Evolutionary conservation across 2,797 vertebrate species (phyloP), one percentile per base, ranked within the genome.

Genomic region (Silurus lanzhouensis): DNA sequence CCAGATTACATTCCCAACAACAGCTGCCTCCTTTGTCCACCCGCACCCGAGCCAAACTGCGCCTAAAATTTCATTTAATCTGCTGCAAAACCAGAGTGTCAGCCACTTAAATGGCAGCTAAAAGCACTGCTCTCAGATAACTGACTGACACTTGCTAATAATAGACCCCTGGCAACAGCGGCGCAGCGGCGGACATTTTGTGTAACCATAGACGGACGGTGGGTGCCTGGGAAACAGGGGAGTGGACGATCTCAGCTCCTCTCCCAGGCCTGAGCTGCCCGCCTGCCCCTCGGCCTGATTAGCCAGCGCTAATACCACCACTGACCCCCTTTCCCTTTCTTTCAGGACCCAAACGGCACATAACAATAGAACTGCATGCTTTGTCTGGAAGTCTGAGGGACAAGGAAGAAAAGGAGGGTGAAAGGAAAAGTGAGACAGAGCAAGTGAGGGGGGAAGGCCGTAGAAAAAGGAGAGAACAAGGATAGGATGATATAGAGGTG

Each of bases 41-140:
- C 89, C 88, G 91, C 92, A 91, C 87, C 81, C 92, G 93, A 95
- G 94, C 92, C 95, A 95, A 95, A 94, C 91, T 91, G 88, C 88
- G 91, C 91, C 95, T 95, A 95, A 95, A 96, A 95, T 95, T 95
- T 96, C 94, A 96, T 95, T 95, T 94, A 95, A 95, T 94, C 94
- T 95, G 92, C 92, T 91, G 90, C 90, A 95, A 96, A 89, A 91
- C 93, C 94, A 93, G 94, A 95, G 94, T 95, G 94, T 94, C 93
- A 94, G 93, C 90, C 94, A 95, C 93, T 95, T 92, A 92, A 94
- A 92, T 93, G 94, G 95, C 94, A 95, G 95, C 94, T 95, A 95
- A 95, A 96, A 96, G 94, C 88, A 12, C 93, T 93, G 93, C 94
- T 96, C 95, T 95, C 94, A 90, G 93, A 96, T 95, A 95, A 95